These are phyloP conservation scores for Hyposoter didymator DNA, from an alignment of 2,888 invertebrate genomes.

Conservation along the genomic window DNA sequence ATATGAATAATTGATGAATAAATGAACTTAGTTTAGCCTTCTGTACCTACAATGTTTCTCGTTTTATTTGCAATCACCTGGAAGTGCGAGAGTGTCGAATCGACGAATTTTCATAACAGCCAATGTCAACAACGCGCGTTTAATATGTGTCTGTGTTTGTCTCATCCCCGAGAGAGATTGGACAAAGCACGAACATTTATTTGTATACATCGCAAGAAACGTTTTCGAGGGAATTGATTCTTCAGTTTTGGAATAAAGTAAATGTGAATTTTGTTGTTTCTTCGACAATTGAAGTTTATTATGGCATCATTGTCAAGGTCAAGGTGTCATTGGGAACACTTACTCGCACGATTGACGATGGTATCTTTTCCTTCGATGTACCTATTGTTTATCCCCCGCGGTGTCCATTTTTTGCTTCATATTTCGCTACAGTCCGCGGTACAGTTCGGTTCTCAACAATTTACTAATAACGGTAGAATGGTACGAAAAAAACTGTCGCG, in stretches of 20 bases:
- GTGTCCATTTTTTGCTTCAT: background rate
- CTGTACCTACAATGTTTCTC: background rate
- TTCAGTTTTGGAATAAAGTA: background rate
- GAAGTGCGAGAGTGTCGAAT: too few relatives aligned
- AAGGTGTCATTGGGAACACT: background rate
- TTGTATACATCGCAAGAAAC: too few relatives aligned
- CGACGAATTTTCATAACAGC: background rate
- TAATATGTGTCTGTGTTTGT: too few relatives aligned
- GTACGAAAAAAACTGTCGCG: too few relatives aligned
- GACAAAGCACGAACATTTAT: too few relatives aligned
- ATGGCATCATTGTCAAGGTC: background rate
- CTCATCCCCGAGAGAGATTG: too few relatives aligned
- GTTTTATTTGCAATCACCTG: background rate
- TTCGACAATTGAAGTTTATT: too few relatives aligned
- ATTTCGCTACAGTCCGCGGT: background rate
- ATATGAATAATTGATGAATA: constrained; percentile 53
- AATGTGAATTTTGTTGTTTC: background rate
- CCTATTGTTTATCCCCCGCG: background rate
- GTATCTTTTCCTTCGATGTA: background rate
- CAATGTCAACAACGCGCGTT: background rate
- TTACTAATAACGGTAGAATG: background rate
- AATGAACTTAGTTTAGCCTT: constrained; percentile 48
- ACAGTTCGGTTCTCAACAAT: background rate
- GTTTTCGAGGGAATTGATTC: too few relatives aligned
- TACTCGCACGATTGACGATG: constrained; percentile 1